A percentile compares a stretch with the other conserved stretches of the same genome.
phyloP scores from a whole-genome alignment of 2,797 vertebrate genomes.

The Simalia tracyae region DNA sequence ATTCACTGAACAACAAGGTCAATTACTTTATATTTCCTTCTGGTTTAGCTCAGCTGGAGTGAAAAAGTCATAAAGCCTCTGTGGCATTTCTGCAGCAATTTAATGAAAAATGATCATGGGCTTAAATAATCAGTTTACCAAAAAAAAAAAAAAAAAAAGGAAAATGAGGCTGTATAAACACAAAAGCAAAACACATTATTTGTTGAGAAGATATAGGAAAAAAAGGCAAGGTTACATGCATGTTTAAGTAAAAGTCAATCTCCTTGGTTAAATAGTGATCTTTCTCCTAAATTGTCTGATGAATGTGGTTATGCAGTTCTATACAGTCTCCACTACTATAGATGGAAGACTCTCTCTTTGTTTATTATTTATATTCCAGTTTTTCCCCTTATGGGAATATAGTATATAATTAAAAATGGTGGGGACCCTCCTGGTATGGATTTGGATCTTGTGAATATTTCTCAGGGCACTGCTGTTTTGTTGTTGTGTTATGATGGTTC shows the following conservation, averaged over 20 bases:
- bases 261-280: neutral
- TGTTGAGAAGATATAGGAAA: constrained; percentile 22
- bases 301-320: neutral
- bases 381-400: neutral
- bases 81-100: constrained; percentile 56
- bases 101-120: constrained; percentile 65
- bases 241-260: neutral
- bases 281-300: neutral
- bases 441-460: neutral
- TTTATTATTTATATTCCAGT: neutral
- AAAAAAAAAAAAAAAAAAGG: neutral
- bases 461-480: neutral
- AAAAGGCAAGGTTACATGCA: neutral
- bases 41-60: constrained; percentile 69
- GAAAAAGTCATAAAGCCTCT: constrained; percentile 61
- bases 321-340: neutral
- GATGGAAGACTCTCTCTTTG: neutral
- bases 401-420: neutral
- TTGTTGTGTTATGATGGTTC: neutral
- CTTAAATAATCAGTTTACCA: constrained; percentile 60
- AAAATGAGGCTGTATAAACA: constrained; percentile 46
- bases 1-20: constrained; percentile 70
- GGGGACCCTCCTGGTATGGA: neutral
- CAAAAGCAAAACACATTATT: constrained; percentile 47
- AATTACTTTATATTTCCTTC: constrained; percentile 69